Evolutionary conservation across 2,797 vertebrate genomes (phyloP).

Genomic region (Natrix natrix): DNA sequence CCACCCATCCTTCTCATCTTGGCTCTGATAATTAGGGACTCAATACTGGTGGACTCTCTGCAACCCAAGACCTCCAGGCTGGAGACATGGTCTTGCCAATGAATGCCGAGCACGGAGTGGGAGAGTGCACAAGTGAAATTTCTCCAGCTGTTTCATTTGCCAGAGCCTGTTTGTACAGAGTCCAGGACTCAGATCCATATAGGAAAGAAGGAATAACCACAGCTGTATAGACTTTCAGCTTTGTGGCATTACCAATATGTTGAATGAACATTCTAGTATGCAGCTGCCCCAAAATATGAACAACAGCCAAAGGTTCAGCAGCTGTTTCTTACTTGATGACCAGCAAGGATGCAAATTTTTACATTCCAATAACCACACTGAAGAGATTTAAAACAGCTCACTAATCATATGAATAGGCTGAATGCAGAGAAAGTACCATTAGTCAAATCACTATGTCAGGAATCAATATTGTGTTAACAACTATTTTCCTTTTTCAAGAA

Average conservation of each 20-base stretch:
- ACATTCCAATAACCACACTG: constrained; percentile 4
- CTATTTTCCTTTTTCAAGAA: not conserved
- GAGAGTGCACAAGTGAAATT: not conserved
- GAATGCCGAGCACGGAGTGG: not conserved
- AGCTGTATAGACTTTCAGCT: not conserved
- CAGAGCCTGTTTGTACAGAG: not conserved
- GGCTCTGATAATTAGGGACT: not conserved
- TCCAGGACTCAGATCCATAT: not conserved
- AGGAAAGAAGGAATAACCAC: not conserved
- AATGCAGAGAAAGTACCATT: not conserved
- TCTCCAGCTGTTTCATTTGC: not conserved
- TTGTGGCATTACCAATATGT: not conserved
- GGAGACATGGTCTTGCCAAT: not conserved
- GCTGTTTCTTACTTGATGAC: constrained; percentile 3
- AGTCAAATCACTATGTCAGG: not conserved
- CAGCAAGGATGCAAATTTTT: not conserved
- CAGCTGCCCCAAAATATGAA: not conserved
- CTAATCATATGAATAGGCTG: not conserved
- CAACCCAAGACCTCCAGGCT: not conserved
- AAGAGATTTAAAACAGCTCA: constrained; percentile 10
- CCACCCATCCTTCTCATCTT: not conserved
- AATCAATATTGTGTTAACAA: not conserved
- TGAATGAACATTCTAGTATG: not conserved
- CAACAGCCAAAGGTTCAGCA: not conserved
- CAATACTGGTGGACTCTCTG: not conserved